These are phyloP conservation scores for Atethmia centrago DNA, from an alignment of 2,888 invertebrate genomes.

Conservation along the genomic window DNA sequence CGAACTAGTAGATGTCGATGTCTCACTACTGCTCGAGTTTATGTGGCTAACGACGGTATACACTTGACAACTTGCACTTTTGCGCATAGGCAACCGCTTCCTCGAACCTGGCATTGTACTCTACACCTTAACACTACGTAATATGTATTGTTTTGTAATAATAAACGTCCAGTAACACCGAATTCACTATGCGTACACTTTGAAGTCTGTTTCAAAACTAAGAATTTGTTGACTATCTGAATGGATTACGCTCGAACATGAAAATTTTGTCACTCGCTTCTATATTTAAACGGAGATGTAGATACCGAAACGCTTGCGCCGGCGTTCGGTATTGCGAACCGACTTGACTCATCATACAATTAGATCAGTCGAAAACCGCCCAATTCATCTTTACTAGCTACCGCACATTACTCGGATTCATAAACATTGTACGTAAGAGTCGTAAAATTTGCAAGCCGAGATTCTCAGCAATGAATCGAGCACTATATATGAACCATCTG, in stretches of 20 bases:
- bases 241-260: constrained; percentile 59
- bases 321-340: constrained; percentile 67
- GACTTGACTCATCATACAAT: constrained; percentile 78
- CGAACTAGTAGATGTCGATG: constrained; percentile 79
- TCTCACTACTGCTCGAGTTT: constrained; percentile 81
- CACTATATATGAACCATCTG: not conserved
- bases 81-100: constrained; percentile 70
- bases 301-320: constrained; percentile 65
- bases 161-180: constrained; percentile 26
- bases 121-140: constrained; percentile 52
- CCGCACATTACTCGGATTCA: constrained; percentile 56
- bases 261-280: constrained; percentile 83
- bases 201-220: constrained; percentile 70
- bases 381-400: constrained; percentile 62
- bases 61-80: constrained; percentile 80
- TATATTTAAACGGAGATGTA: constrained; percentile 81
- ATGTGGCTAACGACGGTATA: constrained; percentile 70
- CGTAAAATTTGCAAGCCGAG: constrained; percentile 19
- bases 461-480: constrained; percentile 24
- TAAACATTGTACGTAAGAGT: constrained; percentile 55
- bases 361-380: constrained; percentile 73
- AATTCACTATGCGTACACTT: constrained; percentile 57
- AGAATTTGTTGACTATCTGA: constrained; percentile 65
- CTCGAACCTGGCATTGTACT: constrained; percentile 54
- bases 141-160: constrained; percentile 44